Percentiles rank a stretch among this genome's conserved stretches.
These are phyloP conservation scores for Silurus aristotelis DNA, from an alignment of 2,797 vertebrate genomes.

Conservation along the genomic window DNA sequence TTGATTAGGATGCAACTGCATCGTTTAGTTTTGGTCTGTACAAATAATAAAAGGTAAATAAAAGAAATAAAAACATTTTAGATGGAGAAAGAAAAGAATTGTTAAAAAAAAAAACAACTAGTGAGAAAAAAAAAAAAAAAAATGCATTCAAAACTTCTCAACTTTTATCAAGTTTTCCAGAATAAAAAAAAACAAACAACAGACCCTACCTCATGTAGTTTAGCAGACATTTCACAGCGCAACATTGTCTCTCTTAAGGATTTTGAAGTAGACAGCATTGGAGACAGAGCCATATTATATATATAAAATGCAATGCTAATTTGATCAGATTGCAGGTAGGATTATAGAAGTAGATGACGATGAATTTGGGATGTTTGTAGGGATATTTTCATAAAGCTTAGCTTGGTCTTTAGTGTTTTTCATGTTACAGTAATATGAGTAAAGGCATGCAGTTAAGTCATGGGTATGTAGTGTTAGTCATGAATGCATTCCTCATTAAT, in stretches of 20 bases:
- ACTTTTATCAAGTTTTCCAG: too few relatives aligned
- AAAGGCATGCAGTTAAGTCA: neutral
- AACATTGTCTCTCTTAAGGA: neutral
- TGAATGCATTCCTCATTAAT: neutral
- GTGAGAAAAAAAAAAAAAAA: neutral
- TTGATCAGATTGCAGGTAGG: neutral
- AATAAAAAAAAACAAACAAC: neutral
- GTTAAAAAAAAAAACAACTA: neutral
- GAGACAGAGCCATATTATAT: neutral
- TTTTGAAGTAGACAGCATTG: neutral
- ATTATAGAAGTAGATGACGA: neutral
- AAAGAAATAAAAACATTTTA: neutral
- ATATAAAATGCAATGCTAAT: neutral
- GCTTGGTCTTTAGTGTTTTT: neutral
- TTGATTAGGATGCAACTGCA: neutral
- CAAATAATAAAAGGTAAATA: too few relatives aligned
- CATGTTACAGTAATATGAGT: neutral
- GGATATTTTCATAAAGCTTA: neutral
- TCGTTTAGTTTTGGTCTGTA: too few relatives aligned
- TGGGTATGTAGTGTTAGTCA: constrained; percentile 3
- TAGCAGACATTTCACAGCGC: neutral
- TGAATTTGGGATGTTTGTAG: neutral
- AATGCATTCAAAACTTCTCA: too few relatives aligned
- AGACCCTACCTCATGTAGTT: neutral
- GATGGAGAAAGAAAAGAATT: neutral